Evolutionary conservation across 1,140 invertebrate genomes (phyloP), one percentile per base, ranked within the genome.

Genomic region (Pemphigus obesinymphae): DNA sequence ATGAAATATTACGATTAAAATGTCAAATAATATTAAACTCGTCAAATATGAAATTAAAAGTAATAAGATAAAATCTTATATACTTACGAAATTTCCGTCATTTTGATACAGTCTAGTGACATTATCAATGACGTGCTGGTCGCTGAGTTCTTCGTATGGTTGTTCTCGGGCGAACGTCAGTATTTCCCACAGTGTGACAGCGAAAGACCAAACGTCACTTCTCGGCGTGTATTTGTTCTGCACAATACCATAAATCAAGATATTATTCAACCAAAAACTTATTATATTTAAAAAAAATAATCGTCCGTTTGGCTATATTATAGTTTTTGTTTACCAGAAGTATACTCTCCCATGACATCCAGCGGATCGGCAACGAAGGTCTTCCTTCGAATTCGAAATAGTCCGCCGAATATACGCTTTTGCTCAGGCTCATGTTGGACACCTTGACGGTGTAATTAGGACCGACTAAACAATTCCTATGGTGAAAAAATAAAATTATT

Each of bases 401-500:
- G 85, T 96, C 94, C 1, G 89, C 88, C 63, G 93, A 91, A 86
- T 95, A 96, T 82, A 93, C 90, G 83, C 91, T 91, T 84, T 94
- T 93, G 85, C 93, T 95, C 91, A 96, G 95, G 2, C 94, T 95
- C 87, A 96, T 95, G 88, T 97, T 95, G 8, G 94, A 93, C 78
- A 97, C 92, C 88, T 96, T 96, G 85, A 96, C 90, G 48, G 91
- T 88, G 82, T 94, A 92, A 84, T 93, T 91, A 82, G 93, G 91
- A 83, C 92, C 93, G 31, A 96, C 92, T 72, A 95, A 91, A 85
- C 95, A 94, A 88, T 97, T 97, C 84, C 95, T 94, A 17, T 17
- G n/a, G n/a, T 7, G 1, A 70, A 26, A 20, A n/a, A 45, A 45
- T 29, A 29, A 26, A 8, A 20, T 50, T 2, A 50, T 50, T 45